Conservation (phyloP, 2,888 invertebrate species). For the Diplolepis rosae region DNA sequence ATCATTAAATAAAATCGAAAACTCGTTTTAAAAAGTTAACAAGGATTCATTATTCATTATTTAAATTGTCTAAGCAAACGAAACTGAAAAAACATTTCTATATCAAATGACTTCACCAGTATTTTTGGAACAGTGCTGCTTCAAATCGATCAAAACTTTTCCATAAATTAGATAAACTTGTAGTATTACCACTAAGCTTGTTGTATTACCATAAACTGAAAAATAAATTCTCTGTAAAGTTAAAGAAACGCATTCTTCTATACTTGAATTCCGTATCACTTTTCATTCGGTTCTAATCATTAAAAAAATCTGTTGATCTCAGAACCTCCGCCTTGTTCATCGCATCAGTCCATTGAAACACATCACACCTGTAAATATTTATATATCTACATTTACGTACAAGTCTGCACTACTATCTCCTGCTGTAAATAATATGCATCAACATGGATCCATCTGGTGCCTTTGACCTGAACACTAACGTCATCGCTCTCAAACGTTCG, state of each 20-base stretch:
- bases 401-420: conserved; percentile 66
- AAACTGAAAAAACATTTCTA: too few species aligned
- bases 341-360: conserved; percentile 67
- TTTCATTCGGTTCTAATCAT: background rate
- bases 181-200: conserved; percentile 8
- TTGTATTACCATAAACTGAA: background rate
- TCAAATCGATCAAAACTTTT: too few species aligned
- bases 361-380: conserved; percentile 66
- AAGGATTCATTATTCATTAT: too few species aligned
- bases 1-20: too few species aligned
- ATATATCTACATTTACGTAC: conserved; percentile 54
- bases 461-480: conserved; percentile 69
- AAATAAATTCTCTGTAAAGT: conserved; percentile 20
- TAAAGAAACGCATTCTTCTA: conserved; percentile 20
- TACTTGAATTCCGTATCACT: background rate
- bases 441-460: conserved; percentile 70
- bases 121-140: too few species aligned
- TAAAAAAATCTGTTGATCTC: conserved; percentile 30
- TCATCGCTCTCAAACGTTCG: conserved; percentile 72
- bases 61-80: too few species aligned
- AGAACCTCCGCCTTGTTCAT: conserved; percentile 62
- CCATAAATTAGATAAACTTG: background rate
- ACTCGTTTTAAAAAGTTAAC: too few species aligned
- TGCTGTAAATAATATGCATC: conserved; percentile 73
- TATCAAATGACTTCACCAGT: background rate